Conservation (phyloP, 1,140 invertebrate genomes). For the Dendrolimus punctatus region DNA sequence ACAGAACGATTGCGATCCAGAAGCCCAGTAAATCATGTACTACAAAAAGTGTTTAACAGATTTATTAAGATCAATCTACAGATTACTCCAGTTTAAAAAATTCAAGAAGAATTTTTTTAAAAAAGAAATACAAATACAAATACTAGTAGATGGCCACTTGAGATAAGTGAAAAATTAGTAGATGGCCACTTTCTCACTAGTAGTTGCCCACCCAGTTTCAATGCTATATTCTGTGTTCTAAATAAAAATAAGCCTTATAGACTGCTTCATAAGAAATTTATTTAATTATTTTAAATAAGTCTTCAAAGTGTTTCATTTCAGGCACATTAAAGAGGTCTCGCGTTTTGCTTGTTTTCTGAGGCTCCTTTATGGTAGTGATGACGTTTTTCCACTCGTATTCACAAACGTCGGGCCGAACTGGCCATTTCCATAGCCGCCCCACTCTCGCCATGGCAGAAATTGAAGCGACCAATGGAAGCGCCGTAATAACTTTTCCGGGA, state of each 20-base stretch:
- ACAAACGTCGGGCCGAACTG: slow-evolving; percentile 1
- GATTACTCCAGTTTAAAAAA: slow-evolving; percentile 1
- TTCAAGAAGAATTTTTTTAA: no score
- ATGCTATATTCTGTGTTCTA: slow-evolving; percentile 2
- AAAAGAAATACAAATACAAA: neutral
- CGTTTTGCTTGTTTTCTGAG: slow-evolving; percentile 1
- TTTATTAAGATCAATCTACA: slow-evolving; percentile 1
- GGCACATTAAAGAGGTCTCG: slow-evolving; percentile 1
- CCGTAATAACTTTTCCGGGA: slow-evolving; percentile 8
- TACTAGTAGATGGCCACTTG: neutral
- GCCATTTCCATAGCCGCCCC: slow-evolving; percentile 5
- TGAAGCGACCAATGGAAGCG: slow-evolving; percentile 1
- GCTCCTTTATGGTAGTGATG: slow-evolving; percentile 1
- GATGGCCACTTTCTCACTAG: slow-evolving; percentile 2
- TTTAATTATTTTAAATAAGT: slow-evolving; percentile 3
- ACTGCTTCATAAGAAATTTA: slow-evolving; percentile 1
- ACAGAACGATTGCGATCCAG: no score
- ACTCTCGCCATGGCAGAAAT: neutral
- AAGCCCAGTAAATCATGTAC: no score
- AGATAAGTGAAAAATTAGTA: slow-evolving; percentile 3
- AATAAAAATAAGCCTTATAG: slow-evolving; percentile 3
- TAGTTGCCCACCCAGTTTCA: slow-evolving; percentile 2
- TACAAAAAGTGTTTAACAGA: no score
- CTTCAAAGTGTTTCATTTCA: slow-evolving; percentile 3
- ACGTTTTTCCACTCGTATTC: slow-evolving; percentile 8